phyloP scores from a whole-genome alignment of 2,797 vertebrate genomes.

The Micromesistius poutassou region DNA sequence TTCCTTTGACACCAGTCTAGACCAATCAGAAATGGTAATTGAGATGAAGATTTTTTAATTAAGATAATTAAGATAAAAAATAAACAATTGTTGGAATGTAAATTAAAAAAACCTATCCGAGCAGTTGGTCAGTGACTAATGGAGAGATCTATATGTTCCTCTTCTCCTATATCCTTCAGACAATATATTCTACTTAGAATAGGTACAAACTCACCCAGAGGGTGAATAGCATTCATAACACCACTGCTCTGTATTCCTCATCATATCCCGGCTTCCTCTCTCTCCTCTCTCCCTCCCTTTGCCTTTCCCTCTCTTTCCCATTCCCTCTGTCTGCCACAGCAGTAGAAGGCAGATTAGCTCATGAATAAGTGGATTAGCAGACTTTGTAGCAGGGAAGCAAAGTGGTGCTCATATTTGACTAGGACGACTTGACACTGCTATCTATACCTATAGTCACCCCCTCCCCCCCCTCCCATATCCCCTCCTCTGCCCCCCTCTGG shows the following conservation, averaged over 20 bases:
- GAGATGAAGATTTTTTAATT: too few species aligned
- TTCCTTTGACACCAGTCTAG: too few species aligned
- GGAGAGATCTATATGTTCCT: too few species aligned
- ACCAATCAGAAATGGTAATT: too few species aligned
- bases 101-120: too few species aligned
- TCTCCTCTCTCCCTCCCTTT: constrained; percentile 49
- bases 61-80: too few species aligned
- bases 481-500: constrained; percentile 26
- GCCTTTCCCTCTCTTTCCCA: constrained; percentile 39
- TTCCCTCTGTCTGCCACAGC: constrained; percentile 65
- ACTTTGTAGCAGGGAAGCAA: constrained; percentile 81
- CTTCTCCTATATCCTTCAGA: too few species aligned
- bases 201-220: constrained; percentile 42
- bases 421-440: constrained; percentile 71
- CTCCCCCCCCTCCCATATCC: constrained; percentile 38
- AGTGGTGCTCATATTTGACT: constrained; percentile 78
- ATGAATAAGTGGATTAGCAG: constrained; percentile 84
- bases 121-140: too few species aligned
- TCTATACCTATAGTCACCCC: constrained; percentile 78
- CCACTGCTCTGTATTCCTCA: constrained; percentile 39
- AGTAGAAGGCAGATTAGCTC: constrained; percentile 79
- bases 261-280: constrained; percentile 36
- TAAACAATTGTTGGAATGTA: too few species aligned
- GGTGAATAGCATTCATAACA: constrained; percentile 42
- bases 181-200: constrained; percentile 35